phyloP scores from a whole-genome alignment of 2,797 vertebrate species.

The Gastrophryne carolinensis region DNA sequence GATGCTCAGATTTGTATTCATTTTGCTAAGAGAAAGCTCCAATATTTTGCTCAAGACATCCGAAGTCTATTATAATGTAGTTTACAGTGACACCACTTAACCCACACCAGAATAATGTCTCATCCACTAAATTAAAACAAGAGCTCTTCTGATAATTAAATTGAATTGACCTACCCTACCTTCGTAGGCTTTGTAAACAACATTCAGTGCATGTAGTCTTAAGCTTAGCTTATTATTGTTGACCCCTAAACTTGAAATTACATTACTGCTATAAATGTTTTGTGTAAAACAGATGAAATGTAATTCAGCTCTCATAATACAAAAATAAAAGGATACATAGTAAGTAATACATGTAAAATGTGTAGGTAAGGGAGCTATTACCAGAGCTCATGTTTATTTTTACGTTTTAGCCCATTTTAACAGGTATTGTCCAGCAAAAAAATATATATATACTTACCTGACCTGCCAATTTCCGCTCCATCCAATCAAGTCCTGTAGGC shows the following conservation, averaged over 20 bases:
- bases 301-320: too few species aligned
- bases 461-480: too few species aligned
- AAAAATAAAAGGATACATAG: background rate
- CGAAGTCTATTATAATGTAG: background rate
- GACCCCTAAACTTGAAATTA: constrained; percentile 5
- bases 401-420: too few species aligned
- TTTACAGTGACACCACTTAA: constrained; percentile 16
- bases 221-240: constrained; percentile 20
- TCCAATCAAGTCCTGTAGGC: too few species aligned
- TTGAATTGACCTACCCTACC: constrained; percentile 7
- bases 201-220: constrained; percentile 2
- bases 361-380: too few species aligned
- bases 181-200: constrained; percentile 3
- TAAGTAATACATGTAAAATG: too few species aligned
- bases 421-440: too few species aligned
- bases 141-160: constrained; percentile 17
- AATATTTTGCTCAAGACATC: background rate
- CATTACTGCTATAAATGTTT: constrained; percentile 2
- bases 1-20: too few species aligned
- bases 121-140: background rate
- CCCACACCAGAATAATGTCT: constrained; percentile 15
- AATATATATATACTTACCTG: too few species aligned
- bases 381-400: too few species aligned
- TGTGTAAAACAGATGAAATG: background rate
- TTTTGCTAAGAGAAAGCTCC: too few species aligned